A percentile compares a stretch with the other conserved stretches of the same genome.
Conservation (phyloP, 2,888 invertebrate species). For the Volucella inflata region DNA sequence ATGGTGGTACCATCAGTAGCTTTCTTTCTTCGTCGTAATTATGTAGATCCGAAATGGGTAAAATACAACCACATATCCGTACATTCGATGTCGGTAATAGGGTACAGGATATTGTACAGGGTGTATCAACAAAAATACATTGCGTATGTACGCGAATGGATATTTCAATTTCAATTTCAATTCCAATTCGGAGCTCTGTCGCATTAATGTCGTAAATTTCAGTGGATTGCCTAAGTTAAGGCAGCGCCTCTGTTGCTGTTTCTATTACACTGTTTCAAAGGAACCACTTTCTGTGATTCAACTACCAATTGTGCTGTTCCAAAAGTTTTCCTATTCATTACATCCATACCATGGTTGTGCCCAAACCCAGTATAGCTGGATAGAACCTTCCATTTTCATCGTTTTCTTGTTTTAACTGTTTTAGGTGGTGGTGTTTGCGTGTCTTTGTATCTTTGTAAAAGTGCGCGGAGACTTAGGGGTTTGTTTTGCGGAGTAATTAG, state of each 20-base stretch:
- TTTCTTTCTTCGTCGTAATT: constrained; percentile 37
- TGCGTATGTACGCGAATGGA: constrained; percentile 6
- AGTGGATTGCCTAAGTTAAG: constrained; percentile 62
- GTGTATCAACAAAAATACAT: constrained; percentile 25
- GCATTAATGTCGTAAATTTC: constrained; percentile 61
- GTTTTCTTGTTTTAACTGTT: constrained; percentile 23
- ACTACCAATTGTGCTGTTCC: constrained; percentile 61
- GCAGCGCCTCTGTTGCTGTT: constrained; percentile 10
- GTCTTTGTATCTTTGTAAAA: constrained; percentile 3
- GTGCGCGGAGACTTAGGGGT: constrained; percentile 51
- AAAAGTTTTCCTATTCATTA: constrained; percentile 73
- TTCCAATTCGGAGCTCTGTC: constrained; percentile 12
- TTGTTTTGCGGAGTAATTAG: constrained; percentile 74
- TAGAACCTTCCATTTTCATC: no score
- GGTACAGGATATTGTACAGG: constrained; percentile 5
- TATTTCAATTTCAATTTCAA: background rate
- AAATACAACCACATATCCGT: constrained; percentile 21
- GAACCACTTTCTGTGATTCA: constrained; percentile 63
- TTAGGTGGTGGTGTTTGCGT: constrained; percentile 4
- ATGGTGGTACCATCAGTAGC: constrained; percentile 13
- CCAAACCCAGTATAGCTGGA: no score
- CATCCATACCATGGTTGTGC: constrained; percentile 42
- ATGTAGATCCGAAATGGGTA: constrained; percentile 53
- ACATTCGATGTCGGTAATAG: constrained; percentile 7
- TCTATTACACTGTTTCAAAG: constrained; percentile 28